Evolutionary conservation across 2,113 vertebrate genomes (phyloP).

Genomic region (Pelusios castaneus): DNA sequence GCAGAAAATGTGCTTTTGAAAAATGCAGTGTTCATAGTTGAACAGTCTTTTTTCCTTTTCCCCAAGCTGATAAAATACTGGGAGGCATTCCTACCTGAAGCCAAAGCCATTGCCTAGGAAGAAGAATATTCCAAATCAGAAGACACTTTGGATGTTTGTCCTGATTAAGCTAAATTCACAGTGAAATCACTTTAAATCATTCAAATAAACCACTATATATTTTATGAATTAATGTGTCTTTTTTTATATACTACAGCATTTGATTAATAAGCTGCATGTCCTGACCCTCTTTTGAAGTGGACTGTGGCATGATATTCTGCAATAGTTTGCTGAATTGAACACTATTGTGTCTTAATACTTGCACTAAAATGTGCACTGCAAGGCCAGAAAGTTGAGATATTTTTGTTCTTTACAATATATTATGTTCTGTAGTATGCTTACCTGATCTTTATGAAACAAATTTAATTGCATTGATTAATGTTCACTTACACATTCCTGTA

Average conservation of each 20-base stretch:
- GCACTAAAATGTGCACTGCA: constrained; percentile 79
- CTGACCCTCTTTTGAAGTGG: constrained; percentile 77
- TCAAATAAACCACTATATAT: constrained; percentile 88
- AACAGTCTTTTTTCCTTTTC: constrained; percentile 2
- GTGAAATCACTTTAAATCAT: constrained; percentile 81
- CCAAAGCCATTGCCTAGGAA: constrained; percentile 96
- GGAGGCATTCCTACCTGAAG: constrained; percentile 98
- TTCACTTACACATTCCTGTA: constrained; percentile 90
- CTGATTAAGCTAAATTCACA: constrained; percentile 76
- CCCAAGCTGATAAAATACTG: constrained; percentile 97
- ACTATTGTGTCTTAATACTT: constrained; percentile 83
- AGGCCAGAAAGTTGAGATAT: constrained; percentile 78
- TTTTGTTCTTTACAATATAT: constrained; percentile 77
- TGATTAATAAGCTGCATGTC: constrained; percentile 83
- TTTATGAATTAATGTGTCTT: constrained; percentile 84
- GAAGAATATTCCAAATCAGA: constrained; percentile 70
- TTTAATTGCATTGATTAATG: constrained; percentile 79
- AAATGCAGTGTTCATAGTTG: background rate
- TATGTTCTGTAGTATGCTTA: constrained; percentile 78
- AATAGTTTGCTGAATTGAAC: constrained; percentile 85
- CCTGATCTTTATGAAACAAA: constrained; percentile 78
- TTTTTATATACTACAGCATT: constrained; percentile 81
- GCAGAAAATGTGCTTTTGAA: background rate
- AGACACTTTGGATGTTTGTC: constrained; percentile 71
- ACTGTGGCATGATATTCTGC: constrained; percentile 86